phyloP scores from a whole-genome alignment of 2,797 vertebrate genomes.

The Brachyrhaphis roseni region DNA sequence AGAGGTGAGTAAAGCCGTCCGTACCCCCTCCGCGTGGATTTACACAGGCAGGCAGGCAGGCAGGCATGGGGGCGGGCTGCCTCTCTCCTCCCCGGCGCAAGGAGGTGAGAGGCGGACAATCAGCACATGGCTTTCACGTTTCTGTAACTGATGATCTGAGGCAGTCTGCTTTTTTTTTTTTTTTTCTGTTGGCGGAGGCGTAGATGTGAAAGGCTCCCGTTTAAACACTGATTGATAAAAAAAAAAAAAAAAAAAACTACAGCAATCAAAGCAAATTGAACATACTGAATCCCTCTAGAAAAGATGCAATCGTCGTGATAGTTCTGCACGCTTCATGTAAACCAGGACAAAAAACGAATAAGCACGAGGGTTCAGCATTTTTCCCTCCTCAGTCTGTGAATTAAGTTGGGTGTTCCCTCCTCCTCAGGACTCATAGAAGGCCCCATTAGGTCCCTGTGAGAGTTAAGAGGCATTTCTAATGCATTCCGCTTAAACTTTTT shows the following conservation, averaged over 20 bases:
- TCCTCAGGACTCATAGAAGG: constrained; percentile 26
- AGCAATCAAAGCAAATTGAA: background rate
- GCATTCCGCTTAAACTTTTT: background rate
- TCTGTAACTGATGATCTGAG: constrained; percentile 56
- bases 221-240: background rate
- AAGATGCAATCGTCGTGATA: background rate
- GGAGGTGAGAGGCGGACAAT: constrained; percentile 16
- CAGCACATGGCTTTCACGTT: constrained; percentile 69
- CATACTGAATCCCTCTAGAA: background rate
- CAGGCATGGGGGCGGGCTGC: background rate
- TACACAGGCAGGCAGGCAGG: background rate
- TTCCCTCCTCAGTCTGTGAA: background rate
- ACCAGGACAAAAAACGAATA: background rate
- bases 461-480: background rate
- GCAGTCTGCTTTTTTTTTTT: background rate
- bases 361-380: background rate
- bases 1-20: constrained; percentile 76
- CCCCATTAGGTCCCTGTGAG: constrained; percentile 15
- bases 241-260: background rate
- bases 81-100: background rate
- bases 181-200: constrained; percentile 19
- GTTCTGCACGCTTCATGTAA: background rate
- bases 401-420: constrained; percentile 17
- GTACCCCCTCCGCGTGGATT: background rate
- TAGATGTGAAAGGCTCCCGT: constrained; percentile 8